A percentile compares a stretch with the other conserved stretches of the same genome.
These are phyloP conservation scores for Callithrix jacchus DNA, from an alignment of 2,113 vertebrate species.

Conservation along the genomic window DNA sequence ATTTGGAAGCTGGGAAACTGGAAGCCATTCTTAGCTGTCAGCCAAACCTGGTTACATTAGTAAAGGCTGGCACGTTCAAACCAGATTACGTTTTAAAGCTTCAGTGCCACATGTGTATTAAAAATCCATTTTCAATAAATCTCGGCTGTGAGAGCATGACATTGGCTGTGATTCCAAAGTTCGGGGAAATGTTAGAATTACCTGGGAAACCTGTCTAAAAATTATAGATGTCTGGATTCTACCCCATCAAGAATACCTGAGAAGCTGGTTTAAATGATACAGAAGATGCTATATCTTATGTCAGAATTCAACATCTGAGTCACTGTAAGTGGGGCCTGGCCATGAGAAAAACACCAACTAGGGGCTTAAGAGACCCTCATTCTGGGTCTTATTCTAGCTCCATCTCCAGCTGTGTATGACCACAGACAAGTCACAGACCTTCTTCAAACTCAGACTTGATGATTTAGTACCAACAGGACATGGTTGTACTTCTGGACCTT, in stretches of 20 bases:
- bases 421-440: background rate
- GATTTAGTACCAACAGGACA: background rate
- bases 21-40: background rate
- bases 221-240: background rate
- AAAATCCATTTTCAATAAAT: background rate
- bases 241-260: background rate
- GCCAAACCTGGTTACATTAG: fast-evolving
- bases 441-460: background rate
- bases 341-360: background rate
- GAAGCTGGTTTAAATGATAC: background rate
- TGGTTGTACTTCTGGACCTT: too few species aligned
- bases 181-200: constrained; percentile 14
- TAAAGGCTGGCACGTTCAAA: background rate
- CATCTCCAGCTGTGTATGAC: background rate
- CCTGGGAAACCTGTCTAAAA: constrained; percentile 30
- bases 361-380: background rate
- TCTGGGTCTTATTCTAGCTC: background rate
- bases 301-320: background rate
- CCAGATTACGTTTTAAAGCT: background rate
- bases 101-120: background rate
- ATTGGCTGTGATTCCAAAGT: background rate
- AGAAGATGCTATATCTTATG: background rate
- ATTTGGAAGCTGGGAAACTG: background rate
- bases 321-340: background rate
- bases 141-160: background rate